These are phyloP conservation scores for Ciconia boyciana DNA, from an alignment of 2,113 vertebrate genomes.

Conservation along the genomic window DNA sequence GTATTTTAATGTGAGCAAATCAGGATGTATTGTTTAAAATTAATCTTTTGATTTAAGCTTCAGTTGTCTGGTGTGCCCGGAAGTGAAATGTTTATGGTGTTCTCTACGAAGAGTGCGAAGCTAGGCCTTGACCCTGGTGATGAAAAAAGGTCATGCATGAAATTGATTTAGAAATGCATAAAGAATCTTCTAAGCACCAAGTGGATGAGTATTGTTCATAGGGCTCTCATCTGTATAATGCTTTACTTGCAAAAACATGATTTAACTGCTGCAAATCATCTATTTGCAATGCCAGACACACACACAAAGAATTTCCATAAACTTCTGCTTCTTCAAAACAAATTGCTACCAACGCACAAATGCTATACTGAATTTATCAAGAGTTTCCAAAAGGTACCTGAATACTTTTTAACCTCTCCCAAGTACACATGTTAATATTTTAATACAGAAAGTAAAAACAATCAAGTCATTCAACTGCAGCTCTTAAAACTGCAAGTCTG, in stretches of 20 bases:
- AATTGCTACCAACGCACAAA: background rate
- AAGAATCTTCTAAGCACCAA: slow-evolving; percentile 23
- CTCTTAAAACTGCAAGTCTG: background rate
- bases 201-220: slow-evolving; percentile 4
- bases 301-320: background rate
- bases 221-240: background rate
- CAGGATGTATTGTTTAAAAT: background rate
- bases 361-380: background rate
- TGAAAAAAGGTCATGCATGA: slow-evolving; percentile 46
- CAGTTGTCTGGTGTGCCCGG: background rate
- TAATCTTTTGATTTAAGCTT: background rate
- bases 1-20: background rate
- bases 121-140: slow-evolving; percentile 61
- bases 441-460: background rate
- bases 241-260: slow-evolving; percentile 1
- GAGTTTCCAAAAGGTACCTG: background rate
- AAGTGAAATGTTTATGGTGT: background rate
- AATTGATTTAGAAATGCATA: slow-evolving; percentile 69
- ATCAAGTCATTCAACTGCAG: background rate
- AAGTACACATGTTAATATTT: background rate
- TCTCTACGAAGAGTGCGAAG: background rate
- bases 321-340: background rate
- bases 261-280: background rate
- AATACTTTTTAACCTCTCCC: background rate
- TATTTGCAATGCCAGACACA: background rate